Base-by-base conservation (phyloP, 2,113 vertebrate genomes). In the Pampusana beccarii region DNA sequence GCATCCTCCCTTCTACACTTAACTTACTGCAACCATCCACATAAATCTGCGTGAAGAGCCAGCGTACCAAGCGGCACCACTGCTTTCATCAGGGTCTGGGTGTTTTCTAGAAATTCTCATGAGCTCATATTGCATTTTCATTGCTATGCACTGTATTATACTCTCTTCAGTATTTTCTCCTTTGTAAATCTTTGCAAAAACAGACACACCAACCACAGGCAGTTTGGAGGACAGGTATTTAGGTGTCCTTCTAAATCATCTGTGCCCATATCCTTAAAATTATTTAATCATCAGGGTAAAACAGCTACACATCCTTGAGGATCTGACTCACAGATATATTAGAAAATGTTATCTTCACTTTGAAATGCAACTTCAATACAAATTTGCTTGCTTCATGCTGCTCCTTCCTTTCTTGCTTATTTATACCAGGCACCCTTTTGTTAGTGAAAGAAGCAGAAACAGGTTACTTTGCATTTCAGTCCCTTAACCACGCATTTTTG, bases 341-440 rank as follows among this genome's bases (percentile, higher is more conserved):
- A 88, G 69, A 89, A 95, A 86, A 80, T 31, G 16, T 81, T 71
- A 38, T 80, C 51, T 88, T 84, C 33, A 12, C 83, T 96, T 89
- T 89, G 77, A 95, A 91, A 80, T 79, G 26, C 65, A 50, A 72
- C 38, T 81, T 89, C 83, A 87, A 20, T 79, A 50, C 50, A 81
- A 72, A 87, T 82, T 64, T 65, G 2, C 60, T 91, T 78, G 48
- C 48, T 90, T 88, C 67, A 33, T 71, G 61, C 89, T 79, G 48
- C 60, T 92, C 6, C 17, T 79, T 87, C 31, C 24, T 28, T 67
- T 71, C 16, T 25, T 87, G 17, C 26, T 81, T 84, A 66, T 90
- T 92, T 90, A 25, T 66, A 57, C 4, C 62, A 77, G 44, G 70
- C 33, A 73, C 6, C 3, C 64, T 78, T 60, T 71, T 71, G 23